Evolutionary conservation across 2,797 vertebrate genomes (phyloP), one percentile per base, ranked within the genome.

Genomic region (Furcifer pardalis): DNA sequence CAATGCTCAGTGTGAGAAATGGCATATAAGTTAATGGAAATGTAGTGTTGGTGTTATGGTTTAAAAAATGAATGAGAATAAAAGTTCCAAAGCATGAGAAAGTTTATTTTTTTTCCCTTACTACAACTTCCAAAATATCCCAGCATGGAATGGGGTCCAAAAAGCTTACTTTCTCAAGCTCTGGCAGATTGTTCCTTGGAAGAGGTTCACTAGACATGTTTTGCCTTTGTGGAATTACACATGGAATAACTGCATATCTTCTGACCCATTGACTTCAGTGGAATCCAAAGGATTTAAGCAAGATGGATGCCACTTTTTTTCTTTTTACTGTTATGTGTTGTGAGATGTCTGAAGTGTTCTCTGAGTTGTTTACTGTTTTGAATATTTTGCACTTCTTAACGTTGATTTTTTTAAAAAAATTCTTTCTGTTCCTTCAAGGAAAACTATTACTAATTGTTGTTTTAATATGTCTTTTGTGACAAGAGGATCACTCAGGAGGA

Each of bases 401-500:
- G 92, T 86, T 94, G 88, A 94, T 92, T 95, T 80, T 73, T 92
- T 91, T 90, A n/a, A 85, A 82, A 89, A 76, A 19, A 60, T 81
- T 15, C 35, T 91, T 88, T 92, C 88, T 95, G 92, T 96, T 94
- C 94, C 88, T 95, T 95, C 94, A 94, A 93, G 89, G 94, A 88
- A 92, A 91, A 93, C 93, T 93, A 95, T 91, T 96, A 94, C 92
- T 93, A 89, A 95, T 94, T 85, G 46, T 96, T 95, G 94, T 95
- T 95, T 71, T 95, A 95, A 92, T 96, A 92, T 95, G 91, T 96
- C 88, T 96, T 88, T 91, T 97, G 95, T 97, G 95, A 96, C 92
- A 95, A 94, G 96, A 97, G 96, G 96, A 95, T 96, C 96, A 96
- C 96, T 96, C 96, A 96, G 94, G 96, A 96, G 96, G 96, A 95